Base-by-base conservation (phyloP, 2,113 vertebrate genomes). In the Struthio camelus region DNA sequence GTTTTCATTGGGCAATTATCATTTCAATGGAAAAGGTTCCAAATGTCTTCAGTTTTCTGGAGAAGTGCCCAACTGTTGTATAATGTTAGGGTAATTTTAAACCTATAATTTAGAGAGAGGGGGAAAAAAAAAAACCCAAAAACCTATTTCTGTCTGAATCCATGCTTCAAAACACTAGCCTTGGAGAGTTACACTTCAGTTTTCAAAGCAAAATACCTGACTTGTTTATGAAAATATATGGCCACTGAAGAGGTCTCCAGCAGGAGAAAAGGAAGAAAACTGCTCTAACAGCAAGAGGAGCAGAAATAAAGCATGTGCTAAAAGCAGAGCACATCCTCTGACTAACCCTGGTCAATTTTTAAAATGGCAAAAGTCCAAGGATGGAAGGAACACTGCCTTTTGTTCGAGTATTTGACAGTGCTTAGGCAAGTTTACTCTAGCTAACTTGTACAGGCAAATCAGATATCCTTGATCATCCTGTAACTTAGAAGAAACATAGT, bases 11-110 rank as follows among this genome's bases (percentile, higher is more conserved):
- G 66, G 94, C 70, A 96, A 95, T 95, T 93, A 95, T 66, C 10
- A 0, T 93, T 96, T 94, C 69, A 54, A 62, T 54, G 62, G 85
- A 96, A 94, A 92, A 90, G 50, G 72, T 95, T 95, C 91, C 93
- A 93, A 96, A 87, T 0, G 0, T 79, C 94, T 90, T 59, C 61
- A 51, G 80, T 51, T 75, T 82, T 72, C 86, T 94, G 93, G 95
- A 95, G 66, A 38, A 73, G 36, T 2, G 93, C 95, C 97, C 95
- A 89, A n/a, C 58, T 42, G 66, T 86, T 96, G 89, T 75, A 94
- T 95, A 94, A 96, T 87, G 65, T 71, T 2, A 82, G 90, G 83
- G 95, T 92, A 97, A 97, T 90, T 94, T 89, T 79, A 96, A 95
- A 96, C 93, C 92, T 84, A 20, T 79, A 81, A 95, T 96, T 97